Evolutionary conservation across 2,113 vertebrate species (phyloP).

Genomic region (Microcebus jonahi): DNA sequence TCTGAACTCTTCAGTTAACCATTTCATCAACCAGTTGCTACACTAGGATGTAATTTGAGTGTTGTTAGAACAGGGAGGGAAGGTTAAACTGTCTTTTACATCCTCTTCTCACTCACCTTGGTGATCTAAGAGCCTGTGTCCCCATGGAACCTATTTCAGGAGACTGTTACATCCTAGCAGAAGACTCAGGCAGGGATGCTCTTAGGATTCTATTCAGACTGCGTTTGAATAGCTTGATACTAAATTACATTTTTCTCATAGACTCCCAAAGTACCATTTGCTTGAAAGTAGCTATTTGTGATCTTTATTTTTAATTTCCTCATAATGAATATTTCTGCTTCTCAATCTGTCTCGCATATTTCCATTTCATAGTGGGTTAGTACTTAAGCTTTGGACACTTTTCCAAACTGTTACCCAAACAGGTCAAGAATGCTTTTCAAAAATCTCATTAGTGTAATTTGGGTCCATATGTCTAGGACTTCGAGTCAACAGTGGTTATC

Average conservation of each 20-base stretch:
- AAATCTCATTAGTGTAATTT: neutral
- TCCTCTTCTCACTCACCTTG: neutral
- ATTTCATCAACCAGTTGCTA: neutral
- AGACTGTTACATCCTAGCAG: neutral
- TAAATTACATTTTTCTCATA: conserved; percentile 36
- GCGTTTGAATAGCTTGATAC: neutral
- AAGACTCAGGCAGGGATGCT: neutral
- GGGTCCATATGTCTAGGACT: neutral
- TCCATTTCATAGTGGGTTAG: conserved; percentile 28
- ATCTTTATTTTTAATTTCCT: conserved; percentile 53
- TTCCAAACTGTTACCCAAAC: conserved; percentile 21
- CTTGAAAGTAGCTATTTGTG: conserved; percentile 21
- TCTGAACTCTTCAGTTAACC: neutral
- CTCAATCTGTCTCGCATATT: neutral
- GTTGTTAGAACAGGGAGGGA: neutral
- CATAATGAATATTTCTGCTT: neutral
- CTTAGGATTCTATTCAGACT: neutral
- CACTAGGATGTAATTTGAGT: neutral
- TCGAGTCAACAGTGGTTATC: neutral
- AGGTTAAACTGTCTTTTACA: neutral
- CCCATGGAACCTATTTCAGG: neutral
- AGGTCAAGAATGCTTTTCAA: conserved; percentile 24
- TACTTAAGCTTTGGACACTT: conserved; percentile 31
- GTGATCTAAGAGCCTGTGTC: neutral
- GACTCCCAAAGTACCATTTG: conserved; percentile 23